phyloP scores from a whole-genome alignment of 2,888 invertebrate species.

The Drosophila algonquin region DNA sequence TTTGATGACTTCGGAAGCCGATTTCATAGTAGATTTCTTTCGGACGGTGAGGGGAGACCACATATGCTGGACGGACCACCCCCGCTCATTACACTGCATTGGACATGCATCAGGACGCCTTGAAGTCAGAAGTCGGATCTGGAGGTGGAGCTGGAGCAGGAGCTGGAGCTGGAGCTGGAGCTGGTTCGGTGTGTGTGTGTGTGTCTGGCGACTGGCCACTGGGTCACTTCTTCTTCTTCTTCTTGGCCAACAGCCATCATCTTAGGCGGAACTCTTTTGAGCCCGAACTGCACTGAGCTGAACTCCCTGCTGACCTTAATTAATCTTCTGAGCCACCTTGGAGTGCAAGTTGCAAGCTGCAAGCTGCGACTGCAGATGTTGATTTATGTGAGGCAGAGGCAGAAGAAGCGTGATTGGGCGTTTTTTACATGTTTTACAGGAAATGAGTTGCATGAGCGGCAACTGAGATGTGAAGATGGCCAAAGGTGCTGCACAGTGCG shows the following conservation, averaged over 20 bases:
- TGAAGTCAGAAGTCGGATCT: conserved; percentile 42
- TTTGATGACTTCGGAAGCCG: conserved; percentile 82
- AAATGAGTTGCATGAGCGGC: conserved; percentile 65
- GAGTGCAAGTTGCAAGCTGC: conserved; percentile 9
- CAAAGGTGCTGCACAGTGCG: too few relatives aligned
- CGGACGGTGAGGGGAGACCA: conserved; percentile 51
- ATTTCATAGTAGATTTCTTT: conserved; percentile 64
- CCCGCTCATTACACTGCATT: conserved; percentile 81
- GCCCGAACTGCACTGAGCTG: conserved; percentile 52
- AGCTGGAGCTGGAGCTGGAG: background rate
- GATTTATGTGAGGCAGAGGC: conserved; percentile 61
- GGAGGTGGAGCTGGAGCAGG: background rate
- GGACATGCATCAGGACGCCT: conserved; percentile 80
- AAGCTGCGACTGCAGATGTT: conserved; percentile 27
- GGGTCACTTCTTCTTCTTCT: conserved; percentile 10
- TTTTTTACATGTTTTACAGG: conserved; percentile 38
- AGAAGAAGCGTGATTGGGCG: conserved; percentile 68
- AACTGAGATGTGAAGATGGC: too few relatives aligned
- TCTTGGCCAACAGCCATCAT: background rate
- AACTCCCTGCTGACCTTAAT: conserved; percentile 71
- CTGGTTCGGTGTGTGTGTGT: background rate
- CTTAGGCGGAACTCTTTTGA: conserved; percentile 67
- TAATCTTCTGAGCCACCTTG: conserved; percentile 57
- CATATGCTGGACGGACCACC: conserved; percentile 68
- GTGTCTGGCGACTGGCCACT: background rate